A percentile compares a stretch with the other conserved stretches of the same genome.
Evolutionary conservation across 2,797 vertebrate genomes (phyloP).

Genomic region (Periparus ater): DNA sequence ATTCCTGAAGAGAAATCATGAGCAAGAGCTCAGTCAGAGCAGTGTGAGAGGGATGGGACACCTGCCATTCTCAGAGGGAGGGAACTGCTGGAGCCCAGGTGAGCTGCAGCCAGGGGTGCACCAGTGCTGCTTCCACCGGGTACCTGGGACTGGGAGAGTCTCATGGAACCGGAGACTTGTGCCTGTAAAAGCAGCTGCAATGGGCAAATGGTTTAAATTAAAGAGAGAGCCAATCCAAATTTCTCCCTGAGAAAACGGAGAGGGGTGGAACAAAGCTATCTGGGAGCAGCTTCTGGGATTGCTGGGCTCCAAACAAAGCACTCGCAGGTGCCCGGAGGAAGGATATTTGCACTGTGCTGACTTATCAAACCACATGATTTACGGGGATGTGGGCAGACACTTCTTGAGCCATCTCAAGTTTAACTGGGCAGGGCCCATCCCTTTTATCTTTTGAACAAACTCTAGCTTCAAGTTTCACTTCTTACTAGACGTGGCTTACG

Average conservation of each 20-base stretch:
- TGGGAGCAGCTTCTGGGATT: background rate
- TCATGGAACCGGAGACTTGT: background rate
- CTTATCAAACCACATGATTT: conserved; percentile 25
- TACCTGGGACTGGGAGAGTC: background rate
- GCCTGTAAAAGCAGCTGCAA: conserved; percentile 19
- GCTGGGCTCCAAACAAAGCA: conserved; percentile 39
- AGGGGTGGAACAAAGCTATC: conserved; percentile 59
- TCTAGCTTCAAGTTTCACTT: background rate
- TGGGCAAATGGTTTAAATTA: conserved; percentile 61
- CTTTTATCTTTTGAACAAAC: conserved; percentile 56
- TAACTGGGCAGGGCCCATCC: conserved; percentile 26
- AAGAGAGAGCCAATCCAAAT: conserved; percentile 28
- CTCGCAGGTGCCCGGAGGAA: conserved; percentile 42
- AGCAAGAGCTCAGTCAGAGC: background rate
- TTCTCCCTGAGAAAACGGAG: background rate
- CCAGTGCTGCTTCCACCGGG: background rate
- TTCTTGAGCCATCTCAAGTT: conserved; percentile 50
- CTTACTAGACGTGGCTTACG: conserved; percentile 19
- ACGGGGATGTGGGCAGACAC: conserved; percentile 48
- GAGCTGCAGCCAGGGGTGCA: rapidly evolving
- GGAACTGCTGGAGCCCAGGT: background rate
- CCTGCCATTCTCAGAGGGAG: background rate
- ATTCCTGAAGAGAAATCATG: background rate
- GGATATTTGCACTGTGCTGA: background rate
- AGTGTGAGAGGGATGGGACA: background rate